Evolutionary conservation across 64 coral and sea anemone species (phyloP).

Genomic region (Actinia equina): DNA sequence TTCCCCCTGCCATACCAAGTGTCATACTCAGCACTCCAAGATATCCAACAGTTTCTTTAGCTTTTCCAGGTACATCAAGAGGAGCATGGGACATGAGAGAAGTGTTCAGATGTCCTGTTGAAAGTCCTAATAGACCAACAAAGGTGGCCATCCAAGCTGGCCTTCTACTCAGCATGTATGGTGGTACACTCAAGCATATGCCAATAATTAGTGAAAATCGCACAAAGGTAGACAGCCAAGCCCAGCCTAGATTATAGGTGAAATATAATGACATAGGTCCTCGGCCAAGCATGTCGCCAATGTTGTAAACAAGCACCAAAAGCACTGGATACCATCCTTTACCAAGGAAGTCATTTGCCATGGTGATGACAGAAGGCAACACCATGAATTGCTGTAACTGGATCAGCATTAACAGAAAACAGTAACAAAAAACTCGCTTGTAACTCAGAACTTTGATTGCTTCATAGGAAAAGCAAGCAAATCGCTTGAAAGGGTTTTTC

Average conservation of each 20-base stretch:
- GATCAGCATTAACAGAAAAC: slow-evolving; percentile 73
- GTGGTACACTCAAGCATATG: slow-evolving; percentile 88
- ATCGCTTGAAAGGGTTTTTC: slow-evolving; percentile 61
- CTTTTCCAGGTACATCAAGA: slow-evolving; percentile 70
- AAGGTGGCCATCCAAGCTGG: slow-evolving; percentile 95
- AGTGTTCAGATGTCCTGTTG: slow-evolving; percentile 84
- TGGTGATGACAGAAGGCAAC: slow-evolving; percentile 80
- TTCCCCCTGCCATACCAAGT: slow-evolving; percentile 86
- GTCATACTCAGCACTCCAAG: slow-evolving; percentile 86
- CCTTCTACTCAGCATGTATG: slow-evolving; percentile 61
- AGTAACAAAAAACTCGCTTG: slow-evolving; percentile 88
- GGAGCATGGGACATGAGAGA: slow-evolving; percentile 77
- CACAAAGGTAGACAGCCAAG: slow-evolving; percentile 73
- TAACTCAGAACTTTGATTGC: slow-evolving; percentile 70
- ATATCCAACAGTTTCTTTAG: slow-evolving; percentile 90
- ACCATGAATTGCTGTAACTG: slow-evolving; percentile 83
- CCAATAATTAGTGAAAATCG: slow-evolving; percentile 77
- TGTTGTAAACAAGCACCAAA: slow-evolving; percentile 80
- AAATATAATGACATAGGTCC: slow-evolving; percentile 80
- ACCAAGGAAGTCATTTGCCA: slow-evolving; percentile 87
- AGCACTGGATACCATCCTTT: slow-evolving; percentile 90
- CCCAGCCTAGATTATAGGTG: slow-evolving; percentile 73
- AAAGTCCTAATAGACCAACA: slow-evolving; percentile 81
- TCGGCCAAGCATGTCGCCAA: slow-evolving; percentile 84
- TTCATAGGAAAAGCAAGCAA: slow-evolving; percentile 76